Evolutionary conservation across 2,113 vertebrate species (phyloP), one percentile per base, ranked within the genome.

Genomic region (Gallinago jamesoni): DNA sequence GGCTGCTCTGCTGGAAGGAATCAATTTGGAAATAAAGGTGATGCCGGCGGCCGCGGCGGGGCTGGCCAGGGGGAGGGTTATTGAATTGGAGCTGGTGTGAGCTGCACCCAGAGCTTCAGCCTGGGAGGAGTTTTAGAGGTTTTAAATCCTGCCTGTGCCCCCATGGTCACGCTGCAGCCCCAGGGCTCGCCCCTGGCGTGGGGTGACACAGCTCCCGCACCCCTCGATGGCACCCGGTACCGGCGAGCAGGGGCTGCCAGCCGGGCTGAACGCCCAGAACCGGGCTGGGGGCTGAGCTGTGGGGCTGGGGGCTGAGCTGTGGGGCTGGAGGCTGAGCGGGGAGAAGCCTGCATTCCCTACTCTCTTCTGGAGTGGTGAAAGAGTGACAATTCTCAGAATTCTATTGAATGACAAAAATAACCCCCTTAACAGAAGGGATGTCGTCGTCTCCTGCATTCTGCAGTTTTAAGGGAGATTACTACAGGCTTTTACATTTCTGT

Each of bases 211-310:
- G 2, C 21, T 22, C 2, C 2, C 8, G 72, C 37, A 13, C 7
- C 64, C 72, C 64, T 21, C 17, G 17, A 1, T 6, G 1, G 9
- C 6, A 5, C 27, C 2, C 45, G 1, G 47, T 6, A 11, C 23
- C 1, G 5, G 6, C 12, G 33, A 0, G 33, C 41, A 12, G 72
- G 8, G 41, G 35, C n/a, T 63, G 48, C 56, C 41, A 12, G 21
- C 33, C 1, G 39, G 62, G 39, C 55, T 50, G 23, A 8, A 10
- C 15, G 16, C 2, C 17, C 56, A 37, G 9, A 52, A 4, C 43
- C 31, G 10, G 25, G 27, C 78, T 21, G 1, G 1, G 37, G 37
- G 37, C 37, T 39, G 37, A 39, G 37, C 37, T 39, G 37, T 39
- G 39, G 39, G 39, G 39, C 39, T 39, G 39, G 39, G 39, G 39